Base-by-base conservation (phyloP, 1,140 invertebrate species). In the Pygmarrhopalites habei region DNA sequence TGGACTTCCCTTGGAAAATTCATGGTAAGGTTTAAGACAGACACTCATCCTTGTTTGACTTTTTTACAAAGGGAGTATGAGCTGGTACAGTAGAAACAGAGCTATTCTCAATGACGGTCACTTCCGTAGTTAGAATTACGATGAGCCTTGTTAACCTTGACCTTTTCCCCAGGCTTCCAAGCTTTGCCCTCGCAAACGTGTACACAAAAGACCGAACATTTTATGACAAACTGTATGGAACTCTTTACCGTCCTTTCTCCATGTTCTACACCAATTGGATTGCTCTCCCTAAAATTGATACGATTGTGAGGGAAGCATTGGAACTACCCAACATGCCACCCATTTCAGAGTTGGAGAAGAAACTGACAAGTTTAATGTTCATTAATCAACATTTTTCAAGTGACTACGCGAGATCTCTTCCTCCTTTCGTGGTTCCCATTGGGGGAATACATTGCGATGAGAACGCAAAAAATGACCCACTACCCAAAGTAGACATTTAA, bases 351-450 rank as follows among this genome's bases (percentile, higher is more conserved):
- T 14, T 65, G 19, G 47, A 60, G 21, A 49, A 19, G 25, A 35
- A 62, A 12, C 25, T 28, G 5, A 28, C 44, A 4, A 53, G 57
- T 47, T 28, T 71, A 5, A 30, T 66, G 7, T 53, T 71, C 5
- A 17, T 51, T 10, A 71, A 71, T 51, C 56, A 46, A 3, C 60
- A 71, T 30, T 66, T 60, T 26, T 43, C 51, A 0, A 64, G 62
- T 10, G 63, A 71, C 32, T 57, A 55, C 53, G 35, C 69, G 32
- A 55, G 61, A 35, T 60, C 69, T 1, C 29, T 68, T 5, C 61
- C 66, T n/a, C 66, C 66, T 7, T 30, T 58, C 25, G 44, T 66
- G 0, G 39, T 67, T n/a, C 47, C 39, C 7, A 35, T 67, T 30
- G 52, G 57, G n/a, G 66, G 61, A 21, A 56, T 63, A 32, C 62